Evolutionary conservation across 2,113 vertebrate species (phyloP).

Genomic region (Phalacrocorax carbo): DNA sequence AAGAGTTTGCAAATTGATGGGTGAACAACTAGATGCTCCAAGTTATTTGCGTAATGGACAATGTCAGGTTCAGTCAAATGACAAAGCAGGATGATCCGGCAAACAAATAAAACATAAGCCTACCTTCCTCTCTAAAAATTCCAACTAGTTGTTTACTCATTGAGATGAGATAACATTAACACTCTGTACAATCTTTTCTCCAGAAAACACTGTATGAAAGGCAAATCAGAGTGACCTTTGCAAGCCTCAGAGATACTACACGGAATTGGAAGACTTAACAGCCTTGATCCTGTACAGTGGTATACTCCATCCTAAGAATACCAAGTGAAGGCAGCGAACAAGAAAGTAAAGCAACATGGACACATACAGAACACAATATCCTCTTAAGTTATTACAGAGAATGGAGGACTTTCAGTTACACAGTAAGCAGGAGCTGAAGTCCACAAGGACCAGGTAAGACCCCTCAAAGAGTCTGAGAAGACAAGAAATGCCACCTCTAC

Average conservation of each 20-base stretch:
- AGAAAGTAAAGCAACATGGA: neutral
- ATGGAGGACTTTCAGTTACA: neutral
- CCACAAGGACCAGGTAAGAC: neutral
- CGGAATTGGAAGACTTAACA: neutral
- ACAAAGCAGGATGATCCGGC: neutral
- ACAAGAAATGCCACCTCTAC: neutral
- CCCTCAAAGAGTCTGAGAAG: neutral
- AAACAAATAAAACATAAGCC: neutral
- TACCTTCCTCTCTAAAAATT: neutral
- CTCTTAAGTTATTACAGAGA: neutral
- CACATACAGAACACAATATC: neutral
- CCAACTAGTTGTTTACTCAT: neutral
- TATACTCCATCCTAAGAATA: neutral
- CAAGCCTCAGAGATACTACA: neutral
- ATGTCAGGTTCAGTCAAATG: neutral
- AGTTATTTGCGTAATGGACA: neutral
- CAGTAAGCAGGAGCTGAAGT: neutral
- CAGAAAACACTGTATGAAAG: neutral
- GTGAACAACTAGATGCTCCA: neutral
- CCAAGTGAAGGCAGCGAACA: accelerated
- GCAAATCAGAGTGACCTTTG: neutral
- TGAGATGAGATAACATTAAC: neutral
- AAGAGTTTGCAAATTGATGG: neutral
- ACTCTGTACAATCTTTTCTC: neutral
- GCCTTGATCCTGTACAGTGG: neutral